Evolutionary conservation across 2,888 invertebrate species (phyloP), one percentile per base, ranked within the genome.

Genomic region (Lepeophtheirus nordmannii): DNA sequence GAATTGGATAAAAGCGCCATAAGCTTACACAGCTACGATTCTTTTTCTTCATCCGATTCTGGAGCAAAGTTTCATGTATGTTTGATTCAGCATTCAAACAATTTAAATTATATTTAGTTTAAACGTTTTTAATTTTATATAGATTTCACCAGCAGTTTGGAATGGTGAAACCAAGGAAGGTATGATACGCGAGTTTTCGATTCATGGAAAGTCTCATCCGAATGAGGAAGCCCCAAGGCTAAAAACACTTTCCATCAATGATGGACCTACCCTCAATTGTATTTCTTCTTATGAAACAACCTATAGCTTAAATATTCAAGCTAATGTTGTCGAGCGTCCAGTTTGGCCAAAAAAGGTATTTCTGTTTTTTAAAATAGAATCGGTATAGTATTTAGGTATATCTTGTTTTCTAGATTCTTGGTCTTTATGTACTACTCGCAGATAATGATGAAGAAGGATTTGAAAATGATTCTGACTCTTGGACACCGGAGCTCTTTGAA

Each of bases 361-460:
- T 5, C 7, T 17, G 2, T 30, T 5, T 9, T 58, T 58, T 58
- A 58, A 14, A 3, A 17, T 58, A n/a, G 20, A n/a, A 58, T n/a
- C 30, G 2, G 30, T 5, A 58, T 30, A 58, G 5, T 17, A 58
- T 58, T 41, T 41, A 41, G n/a, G n/a, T n/a, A n/a, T n/a, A n/a
- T n/a, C n/a, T n/a, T n/a, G n/a, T 53, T n/a, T 53, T 17, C 17
- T 17, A 53, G 17, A 17, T 53, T n/a, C 1, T 53, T 8, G 17
- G 53, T 5, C 1, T 53, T 53, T 17, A 53, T 30, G 30, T 30
- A 30, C 60, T 66, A 10, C 22, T 66, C 41, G 66, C 66, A 58
- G 66, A 66, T 46, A 58, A 66, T 30, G 60, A 60, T 61, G 53
- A 66, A n/a, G 60, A 66, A 14, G 66, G 66, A 11, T 66, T 60